A percentile compares a stretch with the other conserved stretches of the same genome.
These are phyloP conservation scores for Rhabdomys dilectus DNA, from an alignment of 2,113 vertebrate genomes.

Conservation along the genomic window DNA sequence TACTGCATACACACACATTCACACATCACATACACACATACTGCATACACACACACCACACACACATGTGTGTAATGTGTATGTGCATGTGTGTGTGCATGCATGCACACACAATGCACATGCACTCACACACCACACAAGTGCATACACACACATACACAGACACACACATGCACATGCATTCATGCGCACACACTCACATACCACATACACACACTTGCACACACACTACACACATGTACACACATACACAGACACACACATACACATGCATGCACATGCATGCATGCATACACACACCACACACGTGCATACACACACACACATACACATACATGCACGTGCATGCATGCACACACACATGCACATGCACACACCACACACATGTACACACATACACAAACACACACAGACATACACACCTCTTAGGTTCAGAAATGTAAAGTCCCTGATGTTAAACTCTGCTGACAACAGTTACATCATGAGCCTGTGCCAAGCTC, in stretches of 20 bases:
- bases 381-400: background rate
- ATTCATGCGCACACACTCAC: background rate
- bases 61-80: no score
- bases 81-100: no score
- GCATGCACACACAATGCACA: no score
- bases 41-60: no score
- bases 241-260: background rate
- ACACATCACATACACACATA: background rate
- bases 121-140: no score
- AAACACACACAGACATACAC: no score
- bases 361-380: background rate
- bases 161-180: no score
- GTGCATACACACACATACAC: no score
- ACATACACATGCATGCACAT: background rate
- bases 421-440: background rate
- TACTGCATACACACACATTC: background rate
- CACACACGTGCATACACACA: background rate
- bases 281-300: background rate
- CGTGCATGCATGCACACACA: accelerated
- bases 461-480: background rate
- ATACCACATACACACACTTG: background rate
- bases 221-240: background rate
- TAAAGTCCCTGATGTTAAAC: background rate
- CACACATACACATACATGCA: background rate
- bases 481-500: no score